These are phyloP conservation scores for Monomorium pharaonis DNA, from an alignment of 1,140 invertebrate species.

Conservation along the genomic window DNA sequence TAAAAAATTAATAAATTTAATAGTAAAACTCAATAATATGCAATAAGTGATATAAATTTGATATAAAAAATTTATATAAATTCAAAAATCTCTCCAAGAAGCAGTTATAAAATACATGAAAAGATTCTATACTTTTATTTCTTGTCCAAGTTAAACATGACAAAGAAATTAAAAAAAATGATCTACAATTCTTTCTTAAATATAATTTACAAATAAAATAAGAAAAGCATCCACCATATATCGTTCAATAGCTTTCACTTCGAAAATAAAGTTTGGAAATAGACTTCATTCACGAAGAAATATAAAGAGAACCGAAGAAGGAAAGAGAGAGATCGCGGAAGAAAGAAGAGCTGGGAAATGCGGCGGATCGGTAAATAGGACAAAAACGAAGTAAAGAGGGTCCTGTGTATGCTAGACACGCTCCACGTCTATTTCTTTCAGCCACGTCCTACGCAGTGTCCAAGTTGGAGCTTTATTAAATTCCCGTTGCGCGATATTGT, in stretches of 20 bases:
- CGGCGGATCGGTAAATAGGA: not conserved
- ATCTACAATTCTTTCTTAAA: not conserved
- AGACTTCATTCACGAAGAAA: not conserved
- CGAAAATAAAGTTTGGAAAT: not conserved
- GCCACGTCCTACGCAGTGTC: conserved; percentile 60
- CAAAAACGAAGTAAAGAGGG: conserved; percentile 23
- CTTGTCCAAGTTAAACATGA: not conserved
- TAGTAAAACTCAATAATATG: not conserved
- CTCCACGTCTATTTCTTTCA: conserved; percentile 68
- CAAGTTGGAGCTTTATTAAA: conserved; percentile 68
- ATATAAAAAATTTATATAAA: not conserved
- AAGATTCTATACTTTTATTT: not conserved
- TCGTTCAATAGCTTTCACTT: conserved; percentile 18
- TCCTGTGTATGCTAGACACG: conserved; percentile 67
- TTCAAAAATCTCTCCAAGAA: not conserved
- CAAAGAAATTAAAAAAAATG: not conserved
- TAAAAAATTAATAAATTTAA: not conserved
- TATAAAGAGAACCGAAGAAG: not conserved
- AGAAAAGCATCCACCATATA: not conserved
- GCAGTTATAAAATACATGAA: not conserved
- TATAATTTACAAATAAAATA: not conserved
- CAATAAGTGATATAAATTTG: not conserved
- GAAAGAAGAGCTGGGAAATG: conserved; percentile 14
- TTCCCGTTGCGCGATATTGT: conserved; percentile 69
- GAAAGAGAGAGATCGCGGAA: not conserved